A percentile compares a stretch with the other conserved stretches of the same genome.
phyloP scores from a whole-genome alignment of 2,888 invertebrate species.

The Strigamia maritima region DNA sequence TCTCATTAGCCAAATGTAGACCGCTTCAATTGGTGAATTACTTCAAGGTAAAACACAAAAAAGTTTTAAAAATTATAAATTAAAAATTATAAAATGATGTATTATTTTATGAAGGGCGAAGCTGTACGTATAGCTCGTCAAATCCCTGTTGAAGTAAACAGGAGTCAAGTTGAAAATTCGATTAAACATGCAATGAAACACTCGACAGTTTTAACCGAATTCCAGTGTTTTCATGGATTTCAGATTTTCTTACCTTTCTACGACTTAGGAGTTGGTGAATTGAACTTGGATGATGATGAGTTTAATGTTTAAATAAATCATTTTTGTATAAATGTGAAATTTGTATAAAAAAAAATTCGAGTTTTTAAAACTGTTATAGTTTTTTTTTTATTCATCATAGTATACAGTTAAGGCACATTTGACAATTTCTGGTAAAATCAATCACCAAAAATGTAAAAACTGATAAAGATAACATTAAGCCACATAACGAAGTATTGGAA shows the following conservation, averaged over 20 bases:
- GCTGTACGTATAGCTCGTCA: background rate
- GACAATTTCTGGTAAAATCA: background rate
- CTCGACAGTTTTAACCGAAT: background rate
- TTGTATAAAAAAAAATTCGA: background rate
- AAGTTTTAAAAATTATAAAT: background rate
- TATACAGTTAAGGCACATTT: background rate
- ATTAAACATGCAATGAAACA: background rate
- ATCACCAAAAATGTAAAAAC: background rate
- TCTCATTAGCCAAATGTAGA: background rate
- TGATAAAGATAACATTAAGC: background rate
- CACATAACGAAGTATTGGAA: background rate
- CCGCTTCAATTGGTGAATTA: slow-evolving; percentile 16
- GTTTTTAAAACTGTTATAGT: background rate
- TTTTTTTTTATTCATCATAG: slow-evolving; percentile 3
- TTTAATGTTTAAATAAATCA: background rate
- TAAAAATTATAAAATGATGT: background rate
- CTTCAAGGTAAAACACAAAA: slow-evolving; percentile 3
- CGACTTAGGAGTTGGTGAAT: background rate
- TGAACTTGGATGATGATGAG: background rate
- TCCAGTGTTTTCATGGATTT: background rate
- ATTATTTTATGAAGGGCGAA: background rate
- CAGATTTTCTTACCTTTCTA: background rate
- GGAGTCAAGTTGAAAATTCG: background rate
- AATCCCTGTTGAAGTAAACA: background rate
- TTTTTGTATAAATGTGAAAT: no score